Conservation (phyloP, 1,140 invertebrate species). For the Anoplolepis gracilipes region DNA sequence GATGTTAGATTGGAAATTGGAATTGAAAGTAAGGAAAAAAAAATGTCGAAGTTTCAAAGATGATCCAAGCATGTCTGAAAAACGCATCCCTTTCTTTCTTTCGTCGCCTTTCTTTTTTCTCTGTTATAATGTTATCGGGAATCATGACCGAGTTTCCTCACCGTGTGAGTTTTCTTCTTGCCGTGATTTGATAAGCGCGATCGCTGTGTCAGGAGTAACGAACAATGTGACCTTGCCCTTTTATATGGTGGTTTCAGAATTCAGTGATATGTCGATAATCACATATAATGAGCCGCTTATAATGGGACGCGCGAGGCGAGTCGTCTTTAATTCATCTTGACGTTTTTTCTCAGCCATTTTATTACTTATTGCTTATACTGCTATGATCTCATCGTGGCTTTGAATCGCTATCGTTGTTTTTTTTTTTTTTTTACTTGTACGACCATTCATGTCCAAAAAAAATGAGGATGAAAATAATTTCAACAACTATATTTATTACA, state of each 20-base stretch:
- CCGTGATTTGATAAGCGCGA: neutral
- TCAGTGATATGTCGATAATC: slow-evolving; percentile 36
- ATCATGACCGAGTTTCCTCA: slow-evolving; percentile 45
- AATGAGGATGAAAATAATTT: neutral
- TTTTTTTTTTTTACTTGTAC: neutral
- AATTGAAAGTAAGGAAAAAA: too few relatives aligned
- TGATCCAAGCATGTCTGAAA: slow-evolving; percentile 5
- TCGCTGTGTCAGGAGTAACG: slow-evolving; percentile 2
- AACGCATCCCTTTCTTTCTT: neutral
- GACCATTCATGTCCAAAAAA: neutral
- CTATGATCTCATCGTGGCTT: slow-evolving; percentile 5
- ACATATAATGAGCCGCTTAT: too few relatives aligned
- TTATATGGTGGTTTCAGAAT: slow-evolving; percentile 6
- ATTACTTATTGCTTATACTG: neutral
- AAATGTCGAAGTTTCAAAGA: neutral
- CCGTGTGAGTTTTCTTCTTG: slow-evolving; percentile 9
- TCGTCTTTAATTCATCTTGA: slow-evolving; percentile 20
- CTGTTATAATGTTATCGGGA: neutral
- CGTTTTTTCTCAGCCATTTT: neutral
- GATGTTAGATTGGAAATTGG: too few relatives aligned
- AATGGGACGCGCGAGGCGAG: neutral
- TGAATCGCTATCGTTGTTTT: neutral
- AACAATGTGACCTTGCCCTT: slow-evolving; percentile 37
- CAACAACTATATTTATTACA: neutral
- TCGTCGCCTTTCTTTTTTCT: neutral